Conservation (phyloP, 1,140 invertebrate species). For the Uloborus diversus region DNA sequence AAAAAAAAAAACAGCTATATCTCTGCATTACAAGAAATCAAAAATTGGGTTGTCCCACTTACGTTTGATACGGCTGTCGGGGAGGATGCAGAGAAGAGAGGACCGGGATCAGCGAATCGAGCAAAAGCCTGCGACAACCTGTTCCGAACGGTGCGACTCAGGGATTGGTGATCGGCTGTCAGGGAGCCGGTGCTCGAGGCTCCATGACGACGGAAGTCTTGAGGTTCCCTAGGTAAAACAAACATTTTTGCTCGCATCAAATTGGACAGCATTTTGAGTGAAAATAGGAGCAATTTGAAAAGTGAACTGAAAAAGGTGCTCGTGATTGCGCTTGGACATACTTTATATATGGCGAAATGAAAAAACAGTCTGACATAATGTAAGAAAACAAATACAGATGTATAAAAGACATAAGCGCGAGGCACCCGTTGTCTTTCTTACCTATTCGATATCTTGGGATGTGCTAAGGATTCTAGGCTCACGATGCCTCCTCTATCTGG, state of each 20-base stretch:
- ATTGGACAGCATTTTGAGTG: background rate
- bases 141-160: slow-evolving; percentile 28
- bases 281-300: too few relatives aligned
- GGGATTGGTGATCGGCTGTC: slow-evolving; percentile 15
- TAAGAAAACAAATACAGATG: background rate
- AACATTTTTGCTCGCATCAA: background rate
- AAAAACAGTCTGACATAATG: too few relatives aligned
- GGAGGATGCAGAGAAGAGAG: background rate
- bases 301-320: background rate
- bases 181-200: slow-evolving; percentile 3
- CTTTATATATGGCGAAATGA: background rate
- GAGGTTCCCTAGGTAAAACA: background rate
- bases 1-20: too few relatives aligned
- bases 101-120: background rate
- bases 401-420: background rate
- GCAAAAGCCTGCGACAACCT: slow-evolving; percentile 31
- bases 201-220: background rate
- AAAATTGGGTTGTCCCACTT: too few relatives aligned
- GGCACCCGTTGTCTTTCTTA: background rate
- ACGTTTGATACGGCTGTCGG: background rate
- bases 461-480: slow-evolving; percentile 29
- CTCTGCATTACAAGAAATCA: too few relatives aligned
- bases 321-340: background rate
- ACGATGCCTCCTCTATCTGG: slow-evolving; percentile 25
- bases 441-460: slow-evolving; percentile 7